Conservation (phyloP, 2,113 vertebrate genomes). For the Furnarius figulus region DNA sequence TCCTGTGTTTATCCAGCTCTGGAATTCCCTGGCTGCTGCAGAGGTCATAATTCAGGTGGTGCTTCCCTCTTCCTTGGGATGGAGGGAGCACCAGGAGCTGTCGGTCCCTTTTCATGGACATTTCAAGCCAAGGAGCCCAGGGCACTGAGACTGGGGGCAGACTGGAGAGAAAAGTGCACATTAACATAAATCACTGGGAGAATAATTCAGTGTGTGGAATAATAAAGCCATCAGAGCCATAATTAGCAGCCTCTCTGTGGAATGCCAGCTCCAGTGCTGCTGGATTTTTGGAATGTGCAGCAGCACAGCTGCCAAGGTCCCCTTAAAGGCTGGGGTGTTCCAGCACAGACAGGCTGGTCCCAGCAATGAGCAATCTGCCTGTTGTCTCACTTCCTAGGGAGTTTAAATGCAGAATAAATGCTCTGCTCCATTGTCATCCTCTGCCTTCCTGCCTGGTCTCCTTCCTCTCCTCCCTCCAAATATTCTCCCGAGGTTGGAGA, state of each 20-base stretch:
- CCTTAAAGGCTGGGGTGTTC: neutral
- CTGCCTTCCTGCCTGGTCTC: neutral
- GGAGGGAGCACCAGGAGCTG: neutral
- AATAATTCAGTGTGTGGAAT: neutral
- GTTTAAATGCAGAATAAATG: neutral
- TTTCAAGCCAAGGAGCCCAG: neutral
- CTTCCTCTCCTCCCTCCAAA: neutral
- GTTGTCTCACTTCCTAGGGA: conserved; percentile 18
- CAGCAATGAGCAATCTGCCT: neutral
- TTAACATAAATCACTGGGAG: neutral
- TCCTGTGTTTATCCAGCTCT: neutral
- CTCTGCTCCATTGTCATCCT: neutral
- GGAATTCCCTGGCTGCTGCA: neutral
- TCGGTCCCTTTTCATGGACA: rapidly evolving
- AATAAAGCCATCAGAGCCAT: neutral
- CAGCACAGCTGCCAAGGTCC: neutral
- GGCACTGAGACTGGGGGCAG: neutral
- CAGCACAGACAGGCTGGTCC: neutral
- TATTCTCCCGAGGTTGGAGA: neutral
- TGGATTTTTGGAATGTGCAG: neutral
- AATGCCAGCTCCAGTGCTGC: neutral
- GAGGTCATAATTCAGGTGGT: neutral
- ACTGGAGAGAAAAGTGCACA: neutral
- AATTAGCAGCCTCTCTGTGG: neutral
- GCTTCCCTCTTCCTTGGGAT: neutral